Evolutionary conservation across 1,140 invertebrate genomes (phyloP).

Genomic region (Drosophila busckii): DNA sequence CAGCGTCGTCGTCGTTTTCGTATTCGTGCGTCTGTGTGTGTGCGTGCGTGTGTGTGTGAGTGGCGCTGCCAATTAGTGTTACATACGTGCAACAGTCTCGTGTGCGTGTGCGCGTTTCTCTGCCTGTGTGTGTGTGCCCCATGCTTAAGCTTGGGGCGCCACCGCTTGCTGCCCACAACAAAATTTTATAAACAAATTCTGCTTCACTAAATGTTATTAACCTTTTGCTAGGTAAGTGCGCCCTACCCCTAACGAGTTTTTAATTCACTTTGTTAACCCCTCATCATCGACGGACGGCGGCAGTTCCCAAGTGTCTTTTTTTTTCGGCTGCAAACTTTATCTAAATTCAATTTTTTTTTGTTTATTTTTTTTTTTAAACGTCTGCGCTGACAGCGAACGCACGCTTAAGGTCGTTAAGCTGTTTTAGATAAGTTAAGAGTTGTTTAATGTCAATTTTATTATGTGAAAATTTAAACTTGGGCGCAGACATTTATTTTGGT

Average conservation of each 20-base stretch:
- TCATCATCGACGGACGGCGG: background rate
- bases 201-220: background rate
- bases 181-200: slow-evolving; percentile 15
- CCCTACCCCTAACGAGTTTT: slow-evolving; percentile 24
- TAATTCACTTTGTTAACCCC: slow-evolving; percentile 20
- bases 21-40: slow-evolving; percentile 6
- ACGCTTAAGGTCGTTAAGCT: slow-evolving; percentile 36
- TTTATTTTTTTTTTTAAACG: background rate
- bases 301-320: slow-evolving; percentile 2
- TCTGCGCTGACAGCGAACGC: too few relatives aligned
- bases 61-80: slow-evolving; percentile 48
- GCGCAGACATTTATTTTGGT: background rate
- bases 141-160: slow-evolving; percentile 23
- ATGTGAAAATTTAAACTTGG: slow-evolving; percentile 47
- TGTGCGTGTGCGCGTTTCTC: slow-evolving; percentile 1
- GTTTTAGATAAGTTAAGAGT: slow-evolving; percentile 58
- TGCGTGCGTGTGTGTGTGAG: slow-evolving; percentile 14
- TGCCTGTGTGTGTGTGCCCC: slow-evolving; percentile 17
- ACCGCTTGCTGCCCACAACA: slow-evolving; percentile 2
- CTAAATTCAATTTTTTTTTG: slow-evolving; percentile 40
- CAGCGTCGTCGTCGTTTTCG: slow-evolving; percentile 18
- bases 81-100: slow-evolving; percentile 42
- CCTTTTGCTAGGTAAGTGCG: slow-evolving; percentile 32
- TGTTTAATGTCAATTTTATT: slow-evolving; percentile 65
- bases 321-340: slow-evolving; percentile 25